These are phyloP conservation scores for Zaprionus inermis DNA, from an alignment of 1,140 invertebrate genomes.

Conservation along the genomic window DNA sequence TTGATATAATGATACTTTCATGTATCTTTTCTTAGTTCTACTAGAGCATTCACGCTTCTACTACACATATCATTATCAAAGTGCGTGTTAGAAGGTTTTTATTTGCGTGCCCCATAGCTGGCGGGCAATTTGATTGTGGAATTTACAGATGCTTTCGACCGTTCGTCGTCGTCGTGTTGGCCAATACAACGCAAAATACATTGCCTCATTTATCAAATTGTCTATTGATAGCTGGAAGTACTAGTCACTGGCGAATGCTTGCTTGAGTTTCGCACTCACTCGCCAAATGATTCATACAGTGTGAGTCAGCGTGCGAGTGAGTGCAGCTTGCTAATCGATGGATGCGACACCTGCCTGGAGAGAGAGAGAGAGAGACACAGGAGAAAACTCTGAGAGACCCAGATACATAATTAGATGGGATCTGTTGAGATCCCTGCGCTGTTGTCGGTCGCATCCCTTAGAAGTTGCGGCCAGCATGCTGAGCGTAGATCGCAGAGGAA, in stretches of 20 bases:
- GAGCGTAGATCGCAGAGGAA: constrained; percentile 8
- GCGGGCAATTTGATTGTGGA: constrained; percentile 67
- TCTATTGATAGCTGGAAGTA: constrained; percentile 65
- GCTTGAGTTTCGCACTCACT: constrained; percentile 63
- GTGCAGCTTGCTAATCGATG: constrained; percentile 14
- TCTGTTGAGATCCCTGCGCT: constrained; percentile 17
- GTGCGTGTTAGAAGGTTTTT: constrained; percentile 46
- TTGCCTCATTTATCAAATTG: constrained; percentile 75
- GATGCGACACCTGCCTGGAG: constrained; percentile 46
- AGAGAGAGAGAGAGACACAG: not conserved
- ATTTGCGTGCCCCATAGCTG: constrained; percentile 73
- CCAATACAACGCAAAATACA: constrained; percentile 40
- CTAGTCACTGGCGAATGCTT: constrained; percentile 39
- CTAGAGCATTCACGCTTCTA: constrained; percentile 8
- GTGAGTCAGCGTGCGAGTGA: constrained; percentile 55
- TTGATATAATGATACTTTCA: no score
- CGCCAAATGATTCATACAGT: constrained; percentile 52
- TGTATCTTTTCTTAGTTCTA: not conserved
- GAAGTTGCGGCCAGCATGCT: constrained; percentile 43
- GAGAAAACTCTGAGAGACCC: constrained; percentile 21
- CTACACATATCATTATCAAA: not conserved
- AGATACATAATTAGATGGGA: constrained; percentile 72
- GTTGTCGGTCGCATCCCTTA: constrained; percentile 69
- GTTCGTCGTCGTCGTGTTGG: constrained; percentile 32
- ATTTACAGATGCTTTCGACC: constrained; percentile 57